A percentile compares a stretch with the other conserved stretches of the same genome.
These are phyloP conservation scores for Dufourea novaeangliae DNA, from an alignment of 1,140 invertebrate genomes.

Conservation along the genomic window DNA sequence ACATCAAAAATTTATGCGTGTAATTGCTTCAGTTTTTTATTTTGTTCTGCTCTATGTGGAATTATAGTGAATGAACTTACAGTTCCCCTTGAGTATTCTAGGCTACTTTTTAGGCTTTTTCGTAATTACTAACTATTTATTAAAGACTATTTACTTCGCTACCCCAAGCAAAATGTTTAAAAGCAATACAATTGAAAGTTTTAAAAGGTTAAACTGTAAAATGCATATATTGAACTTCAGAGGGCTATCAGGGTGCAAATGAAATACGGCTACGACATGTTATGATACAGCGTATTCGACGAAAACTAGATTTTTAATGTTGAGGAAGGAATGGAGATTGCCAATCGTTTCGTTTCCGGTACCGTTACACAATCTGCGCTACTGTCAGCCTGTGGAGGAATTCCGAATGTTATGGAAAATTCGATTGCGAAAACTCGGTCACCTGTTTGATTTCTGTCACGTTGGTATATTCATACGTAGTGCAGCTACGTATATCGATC, in stretches of 20 bases:
- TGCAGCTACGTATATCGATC: background rate
- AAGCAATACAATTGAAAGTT: too few species aligned
- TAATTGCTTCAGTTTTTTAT: too few species aligned
- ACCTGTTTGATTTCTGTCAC: background rate
- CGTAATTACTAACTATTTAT: too few species aligned
- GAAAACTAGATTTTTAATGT: constrained; percentile 1
- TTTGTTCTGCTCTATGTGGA: too few species aligned
- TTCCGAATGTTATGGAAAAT: constrained; percentile 4
- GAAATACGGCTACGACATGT: background rate
- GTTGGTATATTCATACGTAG: background rate
- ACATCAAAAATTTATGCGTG: too few species aligned
- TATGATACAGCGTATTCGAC: background rate
- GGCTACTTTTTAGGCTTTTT: too few species aligned
- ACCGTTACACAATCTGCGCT: background rate
- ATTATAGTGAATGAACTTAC: too few species aligned
- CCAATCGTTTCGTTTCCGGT: background rate
- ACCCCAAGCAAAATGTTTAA: too few species aligned
- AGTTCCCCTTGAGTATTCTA: too few species aligned
- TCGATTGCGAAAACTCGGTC: constrained; percentile 12
- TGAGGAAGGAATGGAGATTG: constrained; percentile 15
- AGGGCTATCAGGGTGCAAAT: background rate
- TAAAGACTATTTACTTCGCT: too few species aligned
- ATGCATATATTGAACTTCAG: too few species aligned
- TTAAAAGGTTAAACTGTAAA: too few species aligned
- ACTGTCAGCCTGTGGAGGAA: background rate